Conservation (phyloP, 1,140 invertebrate species). For the Diabrotica undecimpunctata region DNA sequence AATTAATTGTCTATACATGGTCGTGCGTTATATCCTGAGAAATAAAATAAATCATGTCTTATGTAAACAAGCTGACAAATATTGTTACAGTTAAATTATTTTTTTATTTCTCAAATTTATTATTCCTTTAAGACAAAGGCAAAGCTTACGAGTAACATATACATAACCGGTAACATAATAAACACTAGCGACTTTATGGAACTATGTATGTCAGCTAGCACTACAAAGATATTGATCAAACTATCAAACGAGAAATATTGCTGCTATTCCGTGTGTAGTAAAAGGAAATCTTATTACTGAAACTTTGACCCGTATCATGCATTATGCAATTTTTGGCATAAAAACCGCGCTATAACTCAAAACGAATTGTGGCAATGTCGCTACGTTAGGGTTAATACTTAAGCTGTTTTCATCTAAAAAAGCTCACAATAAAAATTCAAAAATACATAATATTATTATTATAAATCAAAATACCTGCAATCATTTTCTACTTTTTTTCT, state of each 20-base stretch:
- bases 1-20: too few relatives aligned
- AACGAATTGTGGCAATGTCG: too few relatives aligned
- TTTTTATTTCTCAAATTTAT: background rate
- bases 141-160: background rate
- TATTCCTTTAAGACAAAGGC: background rate
- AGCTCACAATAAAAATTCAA: too few relatives aligned
- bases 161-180: background rate
- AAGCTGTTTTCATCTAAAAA: too few relatives aligned
- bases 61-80: too few relatives aligned
- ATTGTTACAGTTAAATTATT: background rate
- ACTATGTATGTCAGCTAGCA: constrained; percentile 2
- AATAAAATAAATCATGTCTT: too few relatives aligned
- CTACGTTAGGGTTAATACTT: too few relatives aligned
- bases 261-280: background rate
- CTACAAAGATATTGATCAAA: constrained; percentile 2
- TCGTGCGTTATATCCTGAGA: too few relatives aligned
- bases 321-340: background rate
- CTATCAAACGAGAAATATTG: constrained; percentile 2
- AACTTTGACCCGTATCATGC: constrained; percentile 1
- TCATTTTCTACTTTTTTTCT: too few relatives aligned
- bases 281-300: background rate
- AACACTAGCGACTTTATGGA: background rate
- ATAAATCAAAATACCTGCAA: too few relatives aligned
- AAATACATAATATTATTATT: too few relatives aligned
- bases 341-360: background rate